A percentile compares a stretch with the other conserved stretches of the same genome.
Conservation (phyloP, 2,888 invertebrate genomes). For the Lasioglossum villosulum region DNA sequence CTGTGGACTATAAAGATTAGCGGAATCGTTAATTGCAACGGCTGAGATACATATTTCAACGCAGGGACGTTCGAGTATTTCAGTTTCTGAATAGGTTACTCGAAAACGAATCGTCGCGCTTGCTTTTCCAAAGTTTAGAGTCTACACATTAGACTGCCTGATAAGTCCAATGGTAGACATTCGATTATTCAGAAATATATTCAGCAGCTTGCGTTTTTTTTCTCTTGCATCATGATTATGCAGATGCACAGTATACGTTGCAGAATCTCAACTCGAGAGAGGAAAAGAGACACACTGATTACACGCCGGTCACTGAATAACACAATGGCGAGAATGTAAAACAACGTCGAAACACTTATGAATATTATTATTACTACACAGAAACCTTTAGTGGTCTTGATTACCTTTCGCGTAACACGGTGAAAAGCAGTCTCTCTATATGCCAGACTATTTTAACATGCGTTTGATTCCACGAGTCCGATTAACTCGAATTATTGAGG, state of each 20-base stretch:
- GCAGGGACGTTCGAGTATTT: neutral
- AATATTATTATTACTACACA: slow-evolving; percentile 8
- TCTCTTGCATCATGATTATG: neutral
- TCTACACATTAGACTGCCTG: neutral
- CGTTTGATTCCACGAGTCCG: neutral
- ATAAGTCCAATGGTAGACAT: neutral
- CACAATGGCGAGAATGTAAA: neutral
- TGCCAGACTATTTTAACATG: neutral
- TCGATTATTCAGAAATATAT: neutral
- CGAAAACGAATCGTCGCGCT: neutral
- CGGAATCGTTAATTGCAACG: neutral
- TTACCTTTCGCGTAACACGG: neutral
- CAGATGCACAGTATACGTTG: neutral
- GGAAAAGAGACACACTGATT: neutral
- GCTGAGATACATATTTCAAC: neutral
- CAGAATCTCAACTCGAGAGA: neutral
- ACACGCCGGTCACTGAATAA: slow-evolving; percentile 1
- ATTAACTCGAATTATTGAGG: neutral
- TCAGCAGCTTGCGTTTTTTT: neutral
- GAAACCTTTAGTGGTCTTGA: neutral
- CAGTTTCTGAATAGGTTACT: neutral
- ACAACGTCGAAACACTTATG: slow-evolving; percentile 1
- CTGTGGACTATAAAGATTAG: slow-evolving; percentile 4
- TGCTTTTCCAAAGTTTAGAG: neutral
- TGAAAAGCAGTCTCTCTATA: neutral